These are phyloP conservation scores for Falco rusticolus DNA, from an alignment of 2,797 vertebrate genomes.

Conservation along the genomic window DNA sequence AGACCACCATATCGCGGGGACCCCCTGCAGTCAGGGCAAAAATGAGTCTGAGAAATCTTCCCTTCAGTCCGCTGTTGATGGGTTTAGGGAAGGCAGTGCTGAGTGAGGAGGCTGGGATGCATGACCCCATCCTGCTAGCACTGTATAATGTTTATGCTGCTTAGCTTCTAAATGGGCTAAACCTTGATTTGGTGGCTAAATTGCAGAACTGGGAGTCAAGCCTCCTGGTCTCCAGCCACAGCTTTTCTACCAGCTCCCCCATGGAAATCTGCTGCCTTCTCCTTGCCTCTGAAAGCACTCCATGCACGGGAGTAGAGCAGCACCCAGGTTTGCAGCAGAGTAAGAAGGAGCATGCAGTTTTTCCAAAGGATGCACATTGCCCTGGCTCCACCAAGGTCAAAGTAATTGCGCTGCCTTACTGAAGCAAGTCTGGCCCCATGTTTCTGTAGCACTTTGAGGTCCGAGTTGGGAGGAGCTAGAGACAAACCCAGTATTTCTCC, in stretches of 20 bases:
- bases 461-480: background rate
- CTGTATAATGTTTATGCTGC: background rate
- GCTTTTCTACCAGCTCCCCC: background rate
- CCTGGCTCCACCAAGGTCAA: background rate
- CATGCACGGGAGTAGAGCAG: background rate
- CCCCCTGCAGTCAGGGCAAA: background rate
- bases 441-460: background rate
- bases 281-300: background rate
- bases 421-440: background rate
- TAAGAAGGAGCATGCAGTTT: background rate
- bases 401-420: background rate
- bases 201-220: background rate
- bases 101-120: background rate
- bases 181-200: background rate
- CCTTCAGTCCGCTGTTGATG: background rate
- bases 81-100: background rate
- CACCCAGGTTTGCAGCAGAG: background rate
- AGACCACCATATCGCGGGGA: accelerated
- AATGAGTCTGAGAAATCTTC: background rate
- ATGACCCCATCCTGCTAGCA: background rate
- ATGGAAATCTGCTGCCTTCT: background rate
- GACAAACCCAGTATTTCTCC: background rate
- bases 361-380: background rate
- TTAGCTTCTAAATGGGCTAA: background rate
- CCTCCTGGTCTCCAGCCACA: background rate